Percentiles rank a stretch among this genome's conserved stretches.
These are phyloP conservation scores for Elaphurus davidianus DNA, from an alignment of 2,113 vertebrate genomes.

Conservation along the genomic window DNA sequence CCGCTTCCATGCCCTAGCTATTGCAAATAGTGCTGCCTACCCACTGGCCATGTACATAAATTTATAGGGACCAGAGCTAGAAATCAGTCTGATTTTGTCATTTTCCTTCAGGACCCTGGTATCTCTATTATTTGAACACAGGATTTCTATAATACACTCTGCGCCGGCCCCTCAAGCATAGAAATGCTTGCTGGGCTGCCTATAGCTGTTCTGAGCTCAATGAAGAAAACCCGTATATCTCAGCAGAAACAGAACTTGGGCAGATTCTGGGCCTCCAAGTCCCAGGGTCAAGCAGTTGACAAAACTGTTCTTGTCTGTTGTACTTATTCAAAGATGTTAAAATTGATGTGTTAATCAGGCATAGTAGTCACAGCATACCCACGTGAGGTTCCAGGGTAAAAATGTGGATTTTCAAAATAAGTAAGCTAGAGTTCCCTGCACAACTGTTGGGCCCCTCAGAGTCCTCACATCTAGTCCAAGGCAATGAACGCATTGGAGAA, in stretches of 20 bases:
- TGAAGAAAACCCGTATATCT: background rate
- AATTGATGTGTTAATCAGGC: background rate
- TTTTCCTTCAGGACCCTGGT: background rate
- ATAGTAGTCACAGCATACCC: background rate
- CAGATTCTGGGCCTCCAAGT: background rate
- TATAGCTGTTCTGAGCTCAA: accelerated
- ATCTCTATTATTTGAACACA: background rate
- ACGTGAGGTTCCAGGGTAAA: background rate
- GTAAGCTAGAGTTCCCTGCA: background rate
- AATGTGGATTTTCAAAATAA: background rate
- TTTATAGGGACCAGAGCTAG: background rate
- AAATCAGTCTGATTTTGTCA: background rate
- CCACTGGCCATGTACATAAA: background rate
- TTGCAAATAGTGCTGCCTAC: background rate
- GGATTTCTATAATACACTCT: background rate
- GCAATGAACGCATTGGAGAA: background rate
- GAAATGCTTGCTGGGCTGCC: background rate
- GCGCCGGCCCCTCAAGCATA: accelerated
- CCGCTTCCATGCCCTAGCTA: background rate
- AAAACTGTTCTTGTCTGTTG: background rate
- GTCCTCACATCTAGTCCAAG: background rate
- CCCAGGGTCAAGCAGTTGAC: background rate
- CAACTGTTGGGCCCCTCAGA: background rate
- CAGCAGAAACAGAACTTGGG: background rate
- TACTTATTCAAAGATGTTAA: no score